Conservation (phyloP, 2,113 vertebrate genomes). For the Rhinogobius similis region DNA sequence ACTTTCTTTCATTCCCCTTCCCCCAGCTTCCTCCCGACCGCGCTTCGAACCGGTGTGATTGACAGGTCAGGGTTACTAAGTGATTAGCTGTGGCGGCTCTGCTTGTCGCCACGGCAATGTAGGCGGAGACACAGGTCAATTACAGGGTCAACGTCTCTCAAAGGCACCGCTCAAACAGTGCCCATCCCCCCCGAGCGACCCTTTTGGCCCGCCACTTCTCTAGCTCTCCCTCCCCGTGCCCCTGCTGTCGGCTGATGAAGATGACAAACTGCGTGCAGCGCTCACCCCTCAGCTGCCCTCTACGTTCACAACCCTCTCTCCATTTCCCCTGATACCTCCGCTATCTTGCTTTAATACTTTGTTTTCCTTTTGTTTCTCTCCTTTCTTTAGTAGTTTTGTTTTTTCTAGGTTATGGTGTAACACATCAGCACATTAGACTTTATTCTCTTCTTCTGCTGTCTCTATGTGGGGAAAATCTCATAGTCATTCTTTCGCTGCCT, state of each 20-base stretch:
- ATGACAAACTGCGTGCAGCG: slow-evolving; percentile 68
- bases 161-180: slow-evolving; percentile 56
- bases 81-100: slow-evolving; percentile 77
- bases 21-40: neutral
- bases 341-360: slow-evolving; percentile 15
- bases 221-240: slow-evolving; percentile 15
- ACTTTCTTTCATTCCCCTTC: slow-evolving; percentile 18
- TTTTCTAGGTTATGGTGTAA: neutral
- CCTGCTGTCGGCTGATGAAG: slow-evolving; percentile 65
- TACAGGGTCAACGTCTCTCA: slow-evolving; percentile 76
- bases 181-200: slow-evolving; percentile 4
- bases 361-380: neutral
- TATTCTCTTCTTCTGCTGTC: neutral
- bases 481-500: neutral
- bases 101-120: slow-evolving; percentile 71
- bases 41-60: slow-evolving; percentile 56
- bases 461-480: neutral
- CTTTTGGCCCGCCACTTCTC: slow-evolving; percentile 25
- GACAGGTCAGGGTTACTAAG: slow-evolving; percentile 80
- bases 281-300: slow-evolving; percentile 27
- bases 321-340: neutral
- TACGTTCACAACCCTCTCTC: neutral
- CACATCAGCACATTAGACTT: neutral
- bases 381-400: neutral
- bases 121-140: slow-evolving; percentile 75